These are phyloP conservation scores for Corydoras maculifer DNA, from an alignment of 2,113 vertebrate genomes.

Conservation along the genomic window DNA sequence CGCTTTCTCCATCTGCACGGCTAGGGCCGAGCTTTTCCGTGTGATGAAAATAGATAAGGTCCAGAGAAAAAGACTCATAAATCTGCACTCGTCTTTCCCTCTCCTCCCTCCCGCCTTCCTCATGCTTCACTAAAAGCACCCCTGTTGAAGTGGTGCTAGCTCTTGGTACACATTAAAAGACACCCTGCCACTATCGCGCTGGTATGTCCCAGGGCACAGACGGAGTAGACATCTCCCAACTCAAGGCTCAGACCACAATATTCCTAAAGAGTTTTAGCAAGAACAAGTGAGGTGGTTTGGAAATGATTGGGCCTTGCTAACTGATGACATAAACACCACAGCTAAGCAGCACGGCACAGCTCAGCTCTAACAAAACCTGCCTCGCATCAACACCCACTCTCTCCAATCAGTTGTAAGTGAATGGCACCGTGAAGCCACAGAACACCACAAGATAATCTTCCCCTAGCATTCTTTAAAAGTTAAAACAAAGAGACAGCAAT, in stretches of 20 bases:
- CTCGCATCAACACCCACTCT: not conserved
- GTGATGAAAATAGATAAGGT: slow-evolving; percentile 58
- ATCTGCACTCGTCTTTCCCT: slow-evolving; percentile 35
- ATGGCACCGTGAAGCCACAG: not conserved
- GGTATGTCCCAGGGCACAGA: not conserved
- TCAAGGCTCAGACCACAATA: too few species aligned
- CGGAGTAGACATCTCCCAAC: not conserved
- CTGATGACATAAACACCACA: too few species aligned
- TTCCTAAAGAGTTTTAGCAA: too few species aligned
- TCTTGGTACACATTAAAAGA: slow-evolving; percentile 50
- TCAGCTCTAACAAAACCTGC: too few species aligned
- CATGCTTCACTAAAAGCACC: slow-evolving; percentile 47
- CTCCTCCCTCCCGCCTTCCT: slow-evolving; percentile 14
- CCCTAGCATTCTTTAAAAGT: not conserved
- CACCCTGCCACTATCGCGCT: slow-evolving; percentile 36
- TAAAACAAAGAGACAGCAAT: slow-evolving; percentile 3
- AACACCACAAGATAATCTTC: slow-evolving; percentile 15
- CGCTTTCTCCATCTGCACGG: slow-evolving; percentile 41
- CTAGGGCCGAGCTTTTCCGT: slow-evolving; percentile 28
- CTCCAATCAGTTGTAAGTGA: too few species aligned
- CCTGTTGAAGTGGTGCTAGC: slow-evolving; percentile 48
- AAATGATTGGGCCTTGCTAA: too few species aligned
- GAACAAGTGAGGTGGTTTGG: too few species aligned
- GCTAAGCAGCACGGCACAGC: too few species aligned
- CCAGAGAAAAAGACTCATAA: slow-evolving; percentile 45